Evolutionary conservation across 2,797 vertebrate species (phyloP).

Genomic region (Numenius phaeopus): DNA sequence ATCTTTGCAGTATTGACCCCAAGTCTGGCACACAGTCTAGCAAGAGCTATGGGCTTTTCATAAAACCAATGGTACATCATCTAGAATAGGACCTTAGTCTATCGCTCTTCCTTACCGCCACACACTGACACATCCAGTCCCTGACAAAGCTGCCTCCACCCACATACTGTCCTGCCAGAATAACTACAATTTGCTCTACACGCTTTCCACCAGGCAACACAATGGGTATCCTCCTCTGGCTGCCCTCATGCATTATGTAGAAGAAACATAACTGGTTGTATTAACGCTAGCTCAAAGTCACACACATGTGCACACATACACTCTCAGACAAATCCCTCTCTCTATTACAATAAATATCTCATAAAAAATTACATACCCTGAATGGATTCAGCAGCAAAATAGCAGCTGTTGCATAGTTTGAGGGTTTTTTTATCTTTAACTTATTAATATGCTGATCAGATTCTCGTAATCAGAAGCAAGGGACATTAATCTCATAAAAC

Average conservation of each 20-base stretch:
- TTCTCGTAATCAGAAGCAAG: slow-evolving; percentile 75
- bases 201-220: not conserved
- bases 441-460: slow-evolving; percentile 81
- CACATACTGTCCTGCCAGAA: not conserved
- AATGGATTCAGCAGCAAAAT: slow-evolving; percentile 74
- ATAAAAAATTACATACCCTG: slow-evolving; percentile 75
- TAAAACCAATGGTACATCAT: not conserved
- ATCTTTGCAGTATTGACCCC: not conserved
- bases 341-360: slow-evolving; percentile 77
- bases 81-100: not conserved
- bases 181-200: not conserved
- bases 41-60: not conserved
- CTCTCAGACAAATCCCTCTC: slow-evolving; percentile 37
- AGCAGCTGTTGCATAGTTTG: slow-evolving; percentile 76
- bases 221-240: not conserved
- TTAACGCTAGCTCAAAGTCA: slow-evolving; percentile 61
- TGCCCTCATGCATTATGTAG: slow-evolving; percentile 41
- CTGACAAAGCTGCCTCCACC: not conserved
- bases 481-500: slow-evolving; percentile 73
- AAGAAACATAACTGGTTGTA: slow-evolving; percentile 54
- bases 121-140: not conserved
- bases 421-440: slow-evolving; percentile 59
- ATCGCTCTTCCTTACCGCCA: not conserved
- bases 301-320: not conserved
- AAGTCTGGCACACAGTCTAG: not conserved